A percentile compares a stretch with the other conserved stretches of the same genome.
Conservation (phyloP, 2,797 vertebrate genomes). For the Paguma larvata region DNA sequence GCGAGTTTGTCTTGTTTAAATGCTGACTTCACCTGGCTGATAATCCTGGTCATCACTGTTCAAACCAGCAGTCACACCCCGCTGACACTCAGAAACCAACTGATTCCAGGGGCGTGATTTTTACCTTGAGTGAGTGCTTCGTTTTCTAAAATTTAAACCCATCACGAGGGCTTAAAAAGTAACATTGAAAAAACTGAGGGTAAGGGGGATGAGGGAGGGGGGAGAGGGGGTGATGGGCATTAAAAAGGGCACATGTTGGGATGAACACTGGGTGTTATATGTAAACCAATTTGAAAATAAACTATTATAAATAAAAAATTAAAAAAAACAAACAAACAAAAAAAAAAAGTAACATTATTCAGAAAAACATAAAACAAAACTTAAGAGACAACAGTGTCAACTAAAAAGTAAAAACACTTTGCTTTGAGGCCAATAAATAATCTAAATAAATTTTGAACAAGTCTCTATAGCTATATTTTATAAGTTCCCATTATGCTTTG, state of each 20-base stretch:
- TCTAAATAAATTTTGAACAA: not conserved
- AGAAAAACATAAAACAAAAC: conserved; percentile 20
- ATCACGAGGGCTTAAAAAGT: not conserved
- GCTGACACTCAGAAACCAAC: not conserved
- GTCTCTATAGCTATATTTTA: not conserved
- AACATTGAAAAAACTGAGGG: no score
- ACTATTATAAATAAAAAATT: no score
- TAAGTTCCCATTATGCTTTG: not conserved
- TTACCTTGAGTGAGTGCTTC: not conserved
- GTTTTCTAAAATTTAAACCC: not conserved
- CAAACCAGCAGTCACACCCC: not conserved
- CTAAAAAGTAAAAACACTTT: not conserved
- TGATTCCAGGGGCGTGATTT: not conserved
- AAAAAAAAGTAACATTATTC: not conserved
- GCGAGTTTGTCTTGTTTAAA: not conserved
- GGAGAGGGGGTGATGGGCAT: no score
- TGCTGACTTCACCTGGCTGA: not conserved
- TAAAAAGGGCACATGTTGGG: no score
- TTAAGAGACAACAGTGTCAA: not conserved
- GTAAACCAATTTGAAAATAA: no score
- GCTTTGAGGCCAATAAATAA: not conserved
- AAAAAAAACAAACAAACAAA: no score
- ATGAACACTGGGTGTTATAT: no score
- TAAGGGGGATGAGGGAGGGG: no score
- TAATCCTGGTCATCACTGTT: not conserved